phyloP scores from a whole-genome alignment of 2,888 invertebrate genomes.

The Lasioglossum oenotherae region DNA sequence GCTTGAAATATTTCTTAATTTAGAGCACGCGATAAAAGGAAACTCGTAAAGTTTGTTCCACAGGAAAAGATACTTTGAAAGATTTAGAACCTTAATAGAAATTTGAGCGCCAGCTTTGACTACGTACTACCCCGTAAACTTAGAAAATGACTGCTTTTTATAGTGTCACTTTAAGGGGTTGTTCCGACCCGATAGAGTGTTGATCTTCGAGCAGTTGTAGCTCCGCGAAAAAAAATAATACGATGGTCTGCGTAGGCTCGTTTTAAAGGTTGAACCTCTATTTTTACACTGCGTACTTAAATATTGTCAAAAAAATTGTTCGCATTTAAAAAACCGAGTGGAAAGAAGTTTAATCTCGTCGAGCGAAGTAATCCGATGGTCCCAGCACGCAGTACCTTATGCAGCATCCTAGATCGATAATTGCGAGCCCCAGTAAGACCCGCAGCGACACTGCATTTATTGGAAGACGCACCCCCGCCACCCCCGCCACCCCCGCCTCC shows the following conservation, averaged over 20 bases:
- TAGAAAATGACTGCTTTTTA: background rate
- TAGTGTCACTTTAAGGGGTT: background rate
- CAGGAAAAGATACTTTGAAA: background rate
- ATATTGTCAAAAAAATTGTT: too few species aligned
- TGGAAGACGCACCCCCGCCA: background rate
- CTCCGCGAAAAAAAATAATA: background rate
- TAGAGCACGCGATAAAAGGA: background rate
- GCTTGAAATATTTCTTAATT: constrained; percentile 1
- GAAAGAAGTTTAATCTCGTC: background rate
- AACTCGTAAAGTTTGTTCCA: background rate
- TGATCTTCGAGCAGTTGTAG: background rate
- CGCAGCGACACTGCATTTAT: background rate
- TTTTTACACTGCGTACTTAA: background rate
- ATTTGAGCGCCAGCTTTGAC: background rate
- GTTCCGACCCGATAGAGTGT: background rate
- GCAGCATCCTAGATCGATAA: background rate
- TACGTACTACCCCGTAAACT: background rate
- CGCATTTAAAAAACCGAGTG: background rate
- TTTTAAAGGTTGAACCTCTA: background rate
- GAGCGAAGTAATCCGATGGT: background rate
- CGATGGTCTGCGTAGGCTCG: background rate
- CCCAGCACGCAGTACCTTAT: background rate
- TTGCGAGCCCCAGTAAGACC: background rate
- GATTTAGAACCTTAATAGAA: background rate
- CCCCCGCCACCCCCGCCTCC: background rate